Evolutionary conservation across 2,113 vertebrate species (phyloP).

Genomic region (Lipotes vexillifer): DNA sequence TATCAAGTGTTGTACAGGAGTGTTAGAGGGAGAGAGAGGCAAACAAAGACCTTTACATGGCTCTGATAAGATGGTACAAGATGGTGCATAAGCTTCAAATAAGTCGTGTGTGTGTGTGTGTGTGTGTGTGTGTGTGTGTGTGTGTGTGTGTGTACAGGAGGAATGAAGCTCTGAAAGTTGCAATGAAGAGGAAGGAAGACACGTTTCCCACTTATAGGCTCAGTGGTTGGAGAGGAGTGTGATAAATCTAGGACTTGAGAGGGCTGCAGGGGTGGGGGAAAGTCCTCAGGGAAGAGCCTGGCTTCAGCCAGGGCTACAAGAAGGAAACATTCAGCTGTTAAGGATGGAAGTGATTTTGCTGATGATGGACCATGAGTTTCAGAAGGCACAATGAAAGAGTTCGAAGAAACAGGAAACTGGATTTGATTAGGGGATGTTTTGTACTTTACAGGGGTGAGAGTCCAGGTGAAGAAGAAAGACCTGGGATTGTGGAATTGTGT

Average conservation of each 20-base stretch:
- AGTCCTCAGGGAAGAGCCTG: not conserved
- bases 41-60: not conserved
- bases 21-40: not conserved
- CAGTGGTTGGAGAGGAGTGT: not conserved
- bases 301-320: not conserved
- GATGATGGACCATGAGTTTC: not conserved
- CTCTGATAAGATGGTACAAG: not conserved
- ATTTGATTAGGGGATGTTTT: not conserved
- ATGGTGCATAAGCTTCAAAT: not conserved
- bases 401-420: not conserved
- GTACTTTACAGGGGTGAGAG: not conserved
- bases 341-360: not conserved
- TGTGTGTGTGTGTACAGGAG: not conserved
- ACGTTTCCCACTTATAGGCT: not conserved
- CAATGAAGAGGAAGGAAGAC: not conserved
- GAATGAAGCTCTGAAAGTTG: not conserved
- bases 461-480: not conserved
- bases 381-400: not conserved
- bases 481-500: not conserved
- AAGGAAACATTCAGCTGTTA: not conserved
- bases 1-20: not conserved
- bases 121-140: not conserved
- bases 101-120: not conserved
- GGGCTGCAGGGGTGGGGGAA: not conserved
- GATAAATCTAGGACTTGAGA: not conserved